Base-by-base conservation (phyloP, 2,113 vertebrate genomes). In the Gymnobelideus leadbeateri region DNA sequence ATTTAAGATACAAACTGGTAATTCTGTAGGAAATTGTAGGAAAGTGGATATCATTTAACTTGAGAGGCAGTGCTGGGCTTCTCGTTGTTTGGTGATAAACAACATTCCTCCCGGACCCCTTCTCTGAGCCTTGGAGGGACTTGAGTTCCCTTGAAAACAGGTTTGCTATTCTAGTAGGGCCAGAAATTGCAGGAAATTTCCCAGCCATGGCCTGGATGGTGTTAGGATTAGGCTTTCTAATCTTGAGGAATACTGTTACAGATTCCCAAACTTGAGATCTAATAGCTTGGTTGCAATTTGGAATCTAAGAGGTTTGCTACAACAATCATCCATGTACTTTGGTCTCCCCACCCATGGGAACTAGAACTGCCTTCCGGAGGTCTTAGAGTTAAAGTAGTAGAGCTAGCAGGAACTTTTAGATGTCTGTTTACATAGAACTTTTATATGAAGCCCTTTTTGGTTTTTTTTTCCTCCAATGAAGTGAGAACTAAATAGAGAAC, bases 1-100 rank as follows among this genome's bases (percentile, higher is more conserved):
- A 90, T 95, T 95, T 57, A 92, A 92, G 31, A 57, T 91, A 8
- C 37, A 54, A 26, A 95, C 92, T 89, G 84, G 31, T 95, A 50
- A 89, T 89, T 94, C 11, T 95, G 28, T 90, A 4, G 91, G 31
- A 19, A 97, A 49, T 51, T 51, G 0, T 28, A 89, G 23, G 55
- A 91, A n/a, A 96, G 23, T 77, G 46, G 61, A 8, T 95, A 21
- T 47, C n/a, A 90, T 89, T 96, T 91, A 52, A 92, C 46, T 31
- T 94, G 24, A 7, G 84, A 31, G n/a, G 61, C 25, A 84, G 7
- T 8, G 3, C 84, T 50, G 37, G 95, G 49, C 68, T 84, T 2
- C 68, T 84, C 21, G 37, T 43, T 84, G 16, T 84, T 84, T 84
- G 68, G 6, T n/a, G 21, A 23, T 23, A 6, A 16, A 23, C 19